These are phyloP conservation scores for Sinocyclocheilus maitianheensis DNA, from an alignment of 2,113 vertebrate species.

Conservation along the genomic window DNA sequence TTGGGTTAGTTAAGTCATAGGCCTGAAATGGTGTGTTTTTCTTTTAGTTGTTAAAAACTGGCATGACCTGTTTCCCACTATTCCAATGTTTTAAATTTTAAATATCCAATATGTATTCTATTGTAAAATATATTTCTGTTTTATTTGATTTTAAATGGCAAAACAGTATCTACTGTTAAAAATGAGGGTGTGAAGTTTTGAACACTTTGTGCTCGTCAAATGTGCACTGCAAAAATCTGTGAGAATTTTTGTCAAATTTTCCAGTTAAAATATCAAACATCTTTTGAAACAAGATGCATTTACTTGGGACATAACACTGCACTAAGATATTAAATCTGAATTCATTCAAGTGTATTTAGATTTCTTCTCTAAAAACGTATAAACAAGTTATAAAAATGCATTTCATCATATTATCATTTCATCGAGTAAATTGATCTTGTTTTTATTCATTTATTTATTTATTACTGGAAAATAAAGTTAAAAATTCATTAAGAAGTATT, in stretches of 20 bases:
- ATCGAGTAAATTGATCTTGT: neutral
- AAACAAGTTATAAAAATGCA: neutral
- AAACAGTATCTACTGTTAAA: neutral
- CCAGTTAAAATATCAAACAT: no score
- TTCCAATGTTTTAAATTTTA: no score
- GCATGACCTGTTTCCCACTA: neutral
- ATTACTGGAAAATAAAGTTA: neutral
- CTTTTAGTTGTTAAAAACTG: neutral
- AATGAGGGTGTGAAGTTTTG: neutral
- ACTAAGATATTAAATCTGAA: neutral
- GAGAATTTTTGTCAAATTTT: neutral
- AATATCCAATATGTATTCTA: neutral
- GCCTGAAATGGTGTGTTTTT: neutral
- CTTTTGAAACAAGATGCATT: no score
- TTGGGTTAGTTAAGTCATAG: neutral
- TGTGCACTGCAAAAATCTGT: neutral
- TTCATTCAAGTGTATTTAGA: neutral
- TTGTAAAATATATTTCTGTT: neutral
- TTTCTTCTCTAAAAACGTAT: neutral
- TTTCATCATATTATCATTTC: neutral
- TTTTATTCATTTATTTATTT: no score
- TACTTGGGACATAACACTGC: neutral
- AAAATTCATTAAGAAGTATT: neutral
- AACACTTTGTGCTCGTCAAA: neutral
- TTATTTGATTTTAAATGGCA: neutral